Evolutionary conservation across 30 jellyfish, hydroid and myxozoan species (phyloP).

Genomic region (Turritopsis rubra): DNA sequence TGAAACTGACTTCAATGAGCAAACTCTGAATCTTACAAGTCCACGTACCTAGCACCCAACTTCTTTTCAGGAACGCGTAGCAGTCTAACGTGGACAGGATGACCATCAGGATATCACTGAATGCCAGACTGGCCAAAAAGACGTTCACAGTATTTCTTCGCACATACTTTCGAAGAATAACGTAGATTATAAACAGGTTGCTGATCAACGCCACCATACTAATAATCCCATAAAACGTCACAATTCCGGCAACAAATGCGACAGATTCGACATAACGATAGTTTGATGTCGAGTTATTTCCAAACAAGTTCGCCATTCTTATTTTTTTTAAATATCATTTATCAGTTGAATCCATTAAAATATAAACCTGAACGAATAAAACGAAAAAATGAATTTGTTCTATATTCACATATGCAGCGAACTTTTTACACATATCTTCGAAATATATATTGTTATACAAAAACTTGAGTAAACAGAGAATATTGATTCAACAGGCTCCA

Average conservation of each 20-base stretch:
- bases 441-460: not conserved
- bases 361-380: not conserved
- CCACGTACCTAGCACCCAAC: conserved; percentile 73
- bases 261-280: not conserved
- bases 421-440: not conserved
- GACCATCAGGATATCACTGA: conserved; percentile 68
- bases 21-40: conserved; percentile 78
- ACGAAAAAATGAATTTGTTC: not conserved
- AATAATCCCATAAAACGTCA: conserved; percentile 58
- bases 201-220: conserved; percentile 53
- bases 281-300: not conserved
- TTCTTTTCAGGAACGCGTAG: conserved; percentile 57
- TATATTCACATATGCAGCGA: too few species aligned
- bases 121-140: conserved; percentile 73
- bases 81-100: conserved; percentile 67
- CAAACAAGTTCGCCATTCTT: not conserved
- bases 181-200: conserved; percentile 45
- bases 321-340: not conserved
- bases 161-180: conserved; percentile 39
- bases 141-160: conserved; percentile 76
- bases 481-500: not conserved
- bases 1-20: conserved; percentile 64
- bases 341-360: too few species aligned
- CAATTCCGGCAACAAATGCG: conserved; percentile 44
- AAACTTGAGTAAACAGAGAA: not conserved